These are phyloP conservation scores for Platyrinchus mystaceus DNA, from an alignment of 2,797 vertebrate genomes.

Conservation along the genomic window DNA sequence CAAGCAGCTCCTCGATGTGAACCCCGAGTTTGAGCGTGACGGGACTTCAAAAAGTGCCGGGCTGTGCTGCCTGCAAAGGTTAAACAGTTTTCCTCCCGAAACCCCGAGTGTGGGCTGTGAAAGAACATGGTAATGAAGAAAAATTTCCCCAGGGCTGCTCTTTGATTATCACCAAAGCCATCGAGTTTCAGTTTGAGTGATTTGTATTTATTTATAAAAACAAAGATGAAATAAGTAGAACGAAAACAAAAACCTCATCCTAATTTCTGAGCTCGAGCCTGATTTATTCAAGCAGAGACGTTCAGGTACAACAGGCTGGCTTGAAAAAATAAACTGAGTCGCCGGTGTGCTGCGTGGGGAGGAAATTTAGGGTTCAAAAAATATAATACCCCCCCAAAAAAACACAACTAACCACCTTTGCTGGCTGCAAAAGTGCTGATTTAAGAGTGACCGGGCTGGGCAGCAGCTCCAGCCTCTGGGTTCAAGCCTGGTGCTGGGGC, in stretches of 20 bases:
- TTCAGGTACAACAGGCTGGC: background rate
- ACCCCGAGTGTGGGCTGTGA: slow-evolving; percentile 96
- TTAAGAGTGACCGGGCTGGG: background rate
- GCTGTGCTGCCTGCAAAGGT: slow-evolving; percentile 88
- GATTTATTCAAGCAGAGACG: slow-evolving; percentile 22
- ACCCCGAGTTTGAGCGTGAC: background rate
- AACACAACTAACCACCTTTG: fast-evolving
- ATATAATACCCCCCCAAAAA: fast-evolving
- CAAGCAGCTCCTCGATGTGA: slow-evolving; percentile 5
- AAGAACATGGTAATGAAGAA: slow-evolving; percentile 92
- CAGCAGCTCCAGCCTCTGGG: background rate
- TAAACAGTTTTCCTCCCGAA: slow-evolving; percentile 95
- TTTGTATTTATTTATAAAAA: slow-evolving; percentile 98
- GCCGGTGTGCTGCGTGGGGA: background rate
- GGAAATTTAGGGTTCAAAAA: background rate
- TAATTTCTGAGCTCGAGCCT: slow-evolving; percentile 68
- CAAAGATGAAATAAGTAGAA: slow-evolving; percentile 89
- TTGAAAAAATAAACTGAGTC: background rate
- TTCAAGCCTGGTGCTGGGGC: background rate
- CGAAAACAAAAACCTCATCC: slow-evolving; percentile 77
- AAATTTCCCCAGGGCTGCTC: slow-evolving; percentile 94
- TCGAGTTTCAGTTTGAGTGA: slow-evolving; percentile 98
- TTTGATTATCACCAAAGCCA: slow-evolving; percentile 97
- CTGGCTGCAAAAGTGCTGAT: background rate
- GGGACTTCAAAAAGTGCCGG: slow-evolving; percentile 73